phyloP scores from a whole-genome alignment of 2,888 invertebrate species.

The Periphyllus acericola region DNA sequence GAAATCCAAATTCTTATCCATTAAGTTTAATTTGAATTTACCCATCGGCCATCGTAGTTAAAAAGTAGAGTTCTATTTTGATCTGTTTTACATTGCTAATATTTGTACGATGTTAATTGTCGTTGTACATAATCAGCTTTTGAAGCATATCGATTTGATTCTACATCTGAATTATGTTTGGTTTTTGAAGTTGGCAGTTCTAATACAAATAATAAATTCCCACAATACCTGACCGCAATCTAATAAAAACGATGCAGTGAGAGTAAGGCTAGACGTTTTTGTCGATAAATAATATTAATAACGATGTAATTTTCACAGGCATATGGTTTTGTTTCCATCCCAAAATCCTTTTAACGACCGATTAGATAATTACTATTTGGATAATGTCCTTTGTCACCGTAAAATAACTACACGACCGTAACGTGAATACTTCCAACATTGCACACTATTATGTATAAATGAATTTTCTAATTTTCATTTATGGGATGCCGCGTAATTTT shows the following conservation, averaged over 20 bases:
- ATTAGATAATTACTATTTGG: constrained; percentile 12
- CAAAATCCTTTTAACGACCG: constrained; percentile 20
- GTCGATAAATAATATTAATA: constrained; percentile 5
- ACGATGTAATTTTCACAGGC: neutral
- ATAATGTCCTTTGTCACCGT: neutral
- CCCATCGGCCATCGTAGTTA: neutral
- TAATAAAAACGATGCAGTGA: neutral
- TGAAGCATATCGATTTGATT: neutral
- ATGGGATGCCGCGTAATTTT: neutral
- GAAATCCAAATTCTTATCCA: neutral
- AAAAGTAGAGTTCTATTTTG: neutral
- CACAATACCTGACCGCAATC: neutral
- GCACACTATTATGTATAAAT: neutral
- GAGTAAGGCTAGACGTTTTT: neutral
- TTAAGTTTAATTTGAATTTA: neutral
- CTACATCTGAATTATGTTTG: neutral
- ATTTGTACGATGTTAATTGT: neutral
- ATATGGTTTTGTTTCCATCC: neutral
- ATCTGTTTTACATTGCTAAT: neutral
- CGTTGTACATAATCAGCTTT: no score
- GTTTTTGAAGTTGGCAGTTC: neutral
- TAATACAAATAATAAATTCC: neutral
- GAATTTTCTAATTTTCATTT: constrained; percentile 36
- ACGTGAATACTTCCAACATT: neutral
- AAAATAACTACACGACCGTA: neutral